These are phyloP conservation scores for Lutjanus erythropterus DNA, from an alignment of 2,113 vertebrate genomes.

Conservation along the genomic window DNA sequence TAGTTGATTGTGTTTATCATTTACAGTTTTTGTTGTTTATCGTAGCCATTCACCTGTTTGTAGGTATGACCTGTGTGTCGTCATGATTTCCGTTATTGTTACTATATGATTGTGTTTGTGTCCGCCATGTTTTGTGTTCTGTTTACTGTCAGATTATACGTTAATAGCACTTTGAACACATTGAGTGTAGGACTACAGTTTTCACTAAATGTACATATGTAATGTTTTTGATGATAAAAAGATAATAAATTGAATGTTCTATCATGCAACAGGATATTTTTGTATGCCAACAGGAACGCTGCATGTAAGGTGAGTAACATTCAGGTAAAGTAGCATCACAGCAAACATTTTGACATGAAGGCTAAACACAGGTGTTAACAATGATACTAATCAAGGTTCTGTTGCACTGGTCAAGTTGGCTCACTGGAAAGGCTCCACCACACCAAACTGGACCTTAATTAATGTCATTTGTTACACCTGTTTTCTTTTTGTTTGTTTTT, in stretches of 20 bases:
- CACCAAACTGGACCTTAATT: too few species aligned
- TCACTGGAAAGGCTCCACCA: too few species aligned
- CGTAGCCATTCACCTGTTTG: slow-evolving; percentile 35
- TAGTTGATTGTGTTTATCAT: slow-evolving; percentile 21
- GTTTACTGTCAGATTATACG: slow-evolving; percentile 47
- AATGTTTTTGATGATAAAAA: slow-evolving; percentile 75
- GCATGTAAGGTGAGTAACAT: not conserved
- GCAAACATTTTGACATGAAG: too few species aligned
- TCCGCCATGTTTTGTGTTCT: slow-evolving; percentile 49
- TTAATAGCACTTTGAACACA: slow-evolving; percentile 80
- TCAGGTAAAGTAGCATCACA: not conserved
- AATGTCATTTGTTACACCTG: too few species aligned
- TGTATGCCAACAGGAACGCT: not conserved
- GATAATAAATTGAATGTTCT: slow-evolving; percentile 82
- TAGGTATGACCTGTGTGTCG: slow-evolving; percentile 31
- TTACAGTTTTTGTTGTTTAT: slow-evolving; percentile 9
- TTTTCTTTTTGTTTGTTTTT: too few species aligned
- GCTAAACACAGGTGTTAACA: too few species aligned
- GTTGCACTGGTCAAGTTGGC: too few species aligned
- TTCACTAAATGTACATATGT: slow-evolving; percentile 81
- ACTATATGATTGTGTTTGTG: slow-evolving; percentile 43
- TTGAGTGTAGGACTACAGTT: slow-evolving; percentile 75
- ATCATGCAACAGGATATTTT: slow-evolving; percentile 21
- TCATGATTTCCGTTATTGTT: slow-evolving; percentile 24
- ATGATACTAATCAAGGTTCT: too few species aligned